These are phyloP conservation scores for Unio pictorum DNA, from an alignment of 2,888 invertebrate species.

Conservation along the genomic window DNA sequence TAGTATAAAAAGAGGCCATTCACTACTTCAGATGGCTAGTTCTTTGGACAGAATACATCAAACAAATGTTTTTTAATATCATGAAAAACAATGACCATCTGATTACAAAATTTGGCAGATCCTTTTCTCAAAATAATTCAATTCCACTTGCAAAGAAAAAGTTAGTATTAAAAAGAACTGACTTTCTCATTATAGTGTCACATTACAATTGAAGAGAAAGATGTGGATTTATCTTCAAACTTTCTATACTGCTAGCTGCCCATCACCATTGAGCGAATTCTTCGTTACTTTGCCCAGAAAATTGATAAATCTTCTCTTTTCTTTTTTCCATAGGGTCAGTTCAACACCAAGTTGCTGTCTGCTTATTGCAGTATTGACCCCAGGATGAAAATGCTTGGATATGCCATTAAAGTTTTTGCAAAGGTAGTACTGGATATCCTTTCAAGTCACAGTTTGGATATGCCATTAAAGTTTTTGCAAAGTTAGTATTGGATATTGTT, in stretches of 20 bases:
- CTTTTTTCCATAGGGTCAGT: background rate
- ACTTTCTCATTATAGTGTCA: too few relatives aligned
- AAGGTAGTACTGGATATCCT: slow-evolving; percentile 66
- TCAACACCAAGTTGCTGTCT: slow-evolving; percentile 73
- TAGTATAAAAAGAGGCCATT: too few relatives aligned
- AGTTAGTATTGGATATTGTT: slow-evolving; percentile 59
- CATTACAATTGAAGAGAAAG: too few relatives aligned
- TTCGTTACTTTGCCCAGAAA: background rate
- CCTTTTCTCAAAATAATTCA: too few relatives aligned
- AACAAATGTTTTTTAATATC: too few relatives aligned
- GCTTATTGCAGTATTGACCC: slow-evolving; percentile 74
- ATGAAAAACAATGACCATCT: too few relatives aligned
- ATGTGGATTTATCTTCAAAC: too few relatives aligned
- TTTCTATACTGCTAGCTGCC: background rate
- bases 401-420: slow-evolving; percentile 75
- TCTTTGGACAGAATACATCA: too few relatives aligned
- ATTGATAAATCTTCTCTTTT: background rate
- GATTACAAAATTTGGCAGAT: too few relatives aligned
- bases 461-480: slow-evolving; percentile 76
- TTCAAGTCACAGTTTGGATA: slow-evolving; percentile 64
- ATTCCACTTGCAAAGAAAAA: too few relatives aligned
- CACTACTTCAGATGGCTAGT: too few relatives aligned
- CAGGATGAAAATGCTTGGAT: slow-evolving; percentile 73
- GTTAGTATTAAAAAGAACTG: too few relatives aligned
- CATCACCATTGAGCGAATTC: background rate